Percentiles rank a stretch among this genome's conserved stretches.
phyloP scores from a whole-genome alignment of 2,113 vertebrate genomes.

The Heliornis fulica region DNA sequence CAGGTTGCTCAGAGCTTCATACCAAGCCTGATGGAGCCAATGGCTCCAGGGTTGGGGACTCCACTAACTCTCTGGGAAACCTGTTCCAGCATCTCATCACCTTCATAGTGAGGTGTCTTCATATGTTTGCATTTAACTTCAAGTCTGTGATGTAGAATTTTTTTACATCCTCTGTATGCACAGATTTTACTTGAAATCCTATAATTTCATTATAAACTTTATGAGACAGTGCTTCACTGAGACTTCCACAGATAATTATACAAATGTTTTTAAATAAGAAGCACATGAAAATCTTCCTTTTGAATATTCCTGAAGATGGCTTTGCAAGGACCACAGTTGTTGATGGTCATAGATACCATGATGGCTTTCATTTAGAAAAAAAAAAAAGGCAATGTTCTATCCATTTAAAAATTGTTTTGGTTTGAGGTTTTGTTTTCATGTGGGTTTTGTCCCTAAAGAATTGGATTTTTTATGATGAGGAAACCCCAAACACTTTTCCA shows the following conservation, averaged over 20 bases:
- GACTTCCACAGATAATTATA: not conserved
- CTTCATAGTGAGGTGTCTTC: no score
- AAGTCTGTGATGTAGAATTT: not conserved
- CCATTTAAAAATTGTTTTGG: not conserved
- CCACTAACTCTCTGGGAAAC: no score
- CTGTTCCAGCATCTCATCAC: no score
- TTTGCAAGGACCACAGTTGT: not conserved
- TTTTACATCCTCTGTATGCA: not conserved
- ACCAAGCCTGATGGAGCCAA: no score
- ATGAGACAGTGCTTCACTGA: not conserved
- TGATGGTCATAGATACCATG: not conserved
- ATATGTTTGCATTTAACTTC: not conserved
- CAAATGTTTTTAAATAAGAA: not conserved
- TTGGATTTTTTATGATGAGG: not conserved
- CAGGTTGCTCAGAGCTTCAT: no score
- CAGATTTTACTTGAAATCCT: not conserved
- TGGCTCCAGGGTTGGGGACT: no score
- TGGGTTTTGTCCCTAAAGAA: not conserved
- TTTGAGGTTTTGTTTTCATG: not conserved
- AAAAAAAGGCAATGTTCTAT: not conserved
- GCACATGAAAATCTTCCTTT: not conserved
- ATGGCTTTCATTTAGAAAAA: not conserved
- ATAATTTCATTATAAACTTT: not conserved
- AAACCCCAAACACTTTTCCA: not conserved
- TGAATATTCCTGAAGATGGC: not conserved